A percentile compares a stretch with the other conserved stretches of the same genome.
These are phyloP conservation scores for Panagrolaimus sp. DNA, from an alignment of 1,140 invertebrate species.

Conservation along the genomic window DNA sequence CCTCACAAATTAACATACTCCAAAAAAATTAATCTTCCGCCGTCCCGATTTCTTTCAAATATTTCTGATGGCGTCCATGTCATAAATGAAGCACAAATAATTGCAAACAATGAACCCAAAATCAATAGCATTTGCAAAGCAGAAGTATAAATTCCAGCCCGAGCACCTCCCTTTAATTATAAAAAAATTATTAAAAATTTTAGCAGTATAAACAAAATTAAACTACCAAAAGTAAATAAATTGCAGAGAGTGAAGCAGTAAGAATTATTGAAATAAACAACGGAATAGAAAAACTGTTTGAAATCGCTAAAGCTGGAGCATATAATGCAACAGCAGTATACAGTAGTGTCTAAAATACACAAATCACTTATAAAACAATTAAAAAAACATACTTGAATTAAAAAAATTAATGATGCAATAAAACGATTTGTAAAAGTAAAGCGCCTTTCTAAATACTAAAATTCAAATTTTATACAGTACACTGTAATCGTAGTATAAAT, in stretches of 20 bases:
- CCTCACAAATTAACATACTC: conserved; percentile 27
- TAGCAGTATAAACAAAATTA: background rate
- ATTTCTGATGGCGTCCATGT: conserved; percentile 19
- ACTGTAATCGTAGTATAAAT: conserved; percentile 5
- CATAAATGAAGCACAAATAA: conserved; percentile 29
- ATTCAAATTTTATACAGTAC: background rate
- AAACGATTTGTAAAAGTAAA: conserved; percentile 36
- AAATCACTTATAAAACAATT: background rate
- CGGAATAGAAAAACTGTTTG: conserved; percentile 28
- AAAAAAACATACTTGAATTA: conserved; percentile 24
- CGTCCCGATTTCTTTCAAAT: conserved; percentile 1
- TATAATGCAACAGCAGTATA: conserved; percentile 45
- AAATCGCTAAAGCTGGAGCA: conserved; percentile 43
- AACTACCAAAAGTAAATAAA: conserved; percentile 41
- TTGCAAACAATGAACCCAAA: conserved; percentile 27
- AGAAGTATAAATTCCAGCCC: conserved; percentile 47
- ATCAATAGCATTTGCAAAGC: conserved; percentile 48
- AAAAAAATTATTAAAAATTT: conserved; percentile 11
- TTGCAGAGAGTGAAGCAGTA: conserved; percentile 38
- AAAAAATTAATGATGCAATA: conserved; percentile 32
- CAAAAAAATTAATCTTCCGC: conserved; percentile 16
- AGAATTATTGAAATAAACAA: conserved; percentile 32
- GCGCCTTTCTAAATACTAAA: conserved; percentile 40
- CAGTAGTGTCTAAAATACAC: conserved; percentile 30
- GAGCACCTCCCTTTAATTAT: conserved; percentile 42